Evolutionary conservation across 2,113 vertebrate genomes (phyloP).

Genomic region (Tupaia chinensis): DNA sequence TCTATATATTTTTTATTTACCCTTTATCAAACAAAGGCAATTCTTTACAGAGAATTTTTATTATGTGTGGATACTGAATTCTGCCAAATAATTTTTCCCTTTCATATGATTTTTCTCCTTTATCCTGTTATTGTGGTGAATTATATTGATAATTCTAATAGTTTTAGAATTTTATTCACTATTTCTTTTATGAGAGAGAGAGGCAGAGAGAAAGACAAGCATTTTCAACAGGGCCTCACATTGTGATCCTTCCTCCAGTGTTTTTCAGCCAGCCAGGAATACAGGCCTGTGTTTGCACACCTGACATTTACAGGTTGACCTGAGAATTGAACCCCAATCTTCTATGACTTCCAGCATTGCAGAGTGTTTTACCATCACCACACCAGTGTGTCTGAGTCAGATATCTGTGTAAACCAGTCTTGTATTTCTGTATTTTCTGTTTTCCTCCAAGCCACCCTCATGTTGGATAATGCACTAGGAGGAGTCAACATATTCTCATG

Average conservation of each 20-base stretch:
- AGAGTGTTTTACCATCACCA: no score
- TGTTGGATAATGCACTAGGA: background rate
- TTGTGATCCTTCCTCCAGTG: no score
- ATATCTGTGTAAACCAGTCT: background rate
- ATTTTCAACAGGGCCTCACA: no score
- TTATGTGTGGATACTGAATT: background rate
- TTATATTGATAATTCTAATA: slow-evolving; percentile 11
- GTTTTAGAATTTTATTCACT: no score
- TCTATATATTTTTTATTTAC: background rate
- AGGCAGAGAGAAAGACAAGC: no score
- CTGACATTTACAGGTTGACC: no score
- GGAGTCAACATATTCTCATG: background rate
- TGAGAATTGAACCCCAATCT: no score
- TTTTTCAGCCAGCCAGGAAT: no score
- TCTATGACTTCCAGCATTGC: no score
- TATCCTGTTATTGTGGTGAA: background rate
- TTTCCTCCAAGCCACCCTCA: background rate
- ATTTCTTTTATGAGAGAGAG: no score
- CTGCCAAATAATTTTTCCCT: background rate
- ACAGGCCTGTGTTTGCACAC: no score
- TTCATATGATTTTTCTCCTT: background rate
- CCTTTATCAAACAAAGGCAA: background rate
- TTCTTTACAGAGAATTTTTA: slow-evolving; percentile 34
- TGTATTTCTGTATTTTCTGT: background rate
- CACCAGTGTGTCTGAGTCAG: no score